Conservation (phyloP, 1,140 invertebrate species). For the Dreissena rostriformis region DNA sequence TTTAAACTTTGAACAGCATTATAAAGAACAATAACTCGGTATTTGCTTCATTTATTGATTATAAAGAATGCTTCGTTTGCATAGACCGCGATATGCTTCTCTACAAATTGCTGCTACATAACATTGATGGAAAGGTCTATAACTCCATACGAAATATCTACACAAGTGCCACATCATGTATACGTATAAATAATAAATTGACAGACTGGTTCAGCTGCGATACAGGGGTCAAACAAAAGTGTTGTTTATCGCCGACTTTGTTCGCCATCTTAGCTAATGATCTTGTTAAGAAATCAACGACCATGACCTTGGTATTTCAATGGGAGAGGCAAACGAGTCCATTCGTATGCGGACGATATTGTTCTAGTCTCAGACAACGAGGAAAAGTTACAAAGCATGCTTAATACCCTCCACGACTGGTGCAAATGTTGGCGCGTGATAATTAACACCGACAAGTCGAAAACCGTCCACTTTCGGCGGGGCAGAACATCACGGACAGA, state of each 20-base stretch:
- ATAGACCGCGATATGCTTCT: conserved; percentile 35
- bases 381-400: conserved; percentile 24
- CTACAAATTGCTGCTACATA: conserved; percentile 38
- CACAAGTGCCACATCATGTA: conserved; percentile 24
- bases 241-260: conserved; percentile 46
- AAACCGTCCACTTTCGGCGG: conserved; percentile 47
- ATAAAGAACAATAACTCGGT: conserved; percentile 41
- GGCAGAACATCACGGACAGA: background rate
- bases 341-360: conserved; percentile 52
- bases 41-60: conserved; percentile 40
- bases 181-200: conserved; percentile 22
- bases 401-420: conserved; percentile 22
- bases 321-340: conserved; percentile 6
- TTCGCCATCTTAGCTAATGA: conserved; percentile 57
- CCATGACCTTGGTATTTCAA: background rate
- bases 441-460: conserved; percentile 23
- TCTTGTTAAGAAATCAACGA: conserved; percentile 42
- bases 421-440: conserved; percentile 34
- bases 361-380: conserved; percentile 30
- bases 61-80: conserved; percentile 29
- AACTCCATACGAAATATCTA: conserved; percentile 41
- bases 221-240: conserved; percentile 49
- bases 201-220: conserved; percentile 55
- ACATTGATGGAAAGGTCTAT: conserved; percentile 48
- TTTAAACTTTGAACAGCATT: conserved; percentile 41